Percentiles rank a stretch among this genome's conserved stretches.
Evolutionary conservation across 2,113 vertebrate species (phyloP).

Genomic region (Sinocyclocheilus maitianheensis): DNA sequence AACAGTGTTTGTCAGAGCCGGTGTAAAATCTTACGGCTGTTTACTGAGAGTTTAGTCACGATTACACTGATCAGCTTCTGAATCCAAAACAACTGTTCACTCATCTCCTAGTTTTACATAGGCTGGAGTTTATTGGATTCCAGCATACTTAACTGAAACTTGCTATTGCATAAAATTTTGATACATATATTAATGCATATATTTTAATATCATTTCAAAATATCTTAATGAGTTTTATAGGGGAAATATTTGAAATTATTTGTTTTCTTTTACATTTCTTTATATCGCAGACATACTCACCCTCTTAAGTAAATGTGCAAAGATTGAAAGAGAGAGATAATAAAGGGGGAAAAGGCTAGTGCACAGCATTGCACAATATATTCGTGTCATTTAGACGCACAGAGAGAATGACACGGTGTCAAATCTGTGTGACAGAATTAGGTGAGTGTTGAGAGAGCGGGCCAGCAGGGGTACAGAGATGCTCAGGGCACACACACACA

Average conservation of each 20-base stretch:
- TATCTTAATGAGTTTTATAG: background rate
- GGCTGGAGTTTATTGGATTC: background rate
- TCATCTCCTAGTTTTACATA: background rate
- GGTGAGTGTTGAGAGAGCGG: constrained; percentile 92
- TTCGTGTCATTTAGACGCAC: constrained; percentile 95
- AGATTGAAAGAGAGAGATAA: constrained; percentile 4
- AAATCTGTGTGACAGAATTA: constrained; percentile 99
- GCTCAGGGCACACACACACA: constrained; percentile 84
- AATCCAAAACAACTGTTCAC: constrained; percentile 34
- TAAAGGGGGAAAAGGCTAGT: constrained; percentile 78
- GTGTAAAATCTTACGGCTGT: constrained; percentile 29
- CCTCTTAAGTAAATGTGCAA: background rate
- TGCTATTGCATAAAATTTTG: background rate
- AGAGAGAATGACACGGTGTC: constrained; percentile 90
- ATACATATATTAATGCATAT: background rate
- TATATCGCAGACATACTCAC: background rate
- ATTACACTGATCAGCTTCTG: constrained; percentile 41
- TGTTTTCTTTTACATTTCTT: background rate
- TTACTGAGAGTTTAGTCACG: constrained; percentile 37
- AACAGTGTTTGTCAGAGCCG: constrained; percentile 47
- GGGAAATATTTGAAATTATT: no score
- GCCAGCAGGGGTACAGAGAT: constrained; percentile 84
- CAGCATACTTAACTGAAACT: background rate
- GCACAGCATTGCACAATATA: constrained; percentile 99
- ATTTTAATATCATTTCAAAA: background rate